Conservation (phyloP, 2,888 invertebrate species). For the Nomada flava region DNA sequence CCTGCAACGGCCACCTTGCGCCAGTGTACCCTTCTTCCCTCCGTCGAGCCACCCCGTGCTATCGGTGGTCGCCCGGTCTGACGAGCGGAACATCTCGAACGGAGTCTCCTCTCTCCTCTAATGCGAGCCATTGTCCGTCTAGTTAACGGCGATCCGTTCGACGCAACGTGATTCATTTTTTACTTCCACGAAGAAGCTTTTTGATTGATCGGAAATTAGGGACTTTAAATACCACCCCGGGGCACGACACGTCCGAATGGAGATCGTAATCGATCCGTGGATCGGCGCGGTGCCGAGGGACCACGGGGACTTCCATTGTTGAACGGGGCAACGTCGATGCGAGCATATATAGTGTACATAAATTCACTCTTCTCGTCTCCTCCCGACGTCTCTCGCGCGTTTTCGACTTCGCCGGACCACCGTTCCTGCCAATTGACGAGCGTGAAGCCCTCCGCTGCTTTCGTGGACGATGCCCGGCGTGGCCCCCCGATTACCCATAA, state of each 20-base stretch:
- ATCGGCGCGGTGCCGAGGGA: constrained; percentile 36
- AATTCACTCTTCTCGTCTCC: constrained; percentile 43
- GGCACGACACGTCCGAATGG: constrained; percentile 81
- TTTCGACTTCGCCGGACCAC: constrained; percentile 46
- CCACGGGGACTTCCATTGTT: constrained; percentile 33
- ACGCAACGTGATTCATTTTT: constrained; percentile 76
- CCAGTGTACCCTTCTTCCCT: constrained; percentile 40
- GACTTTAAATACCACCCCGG: constrained; percentile 80
- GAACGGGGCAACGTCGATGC: constrained; percentile 13
- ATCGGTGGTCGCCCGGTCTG: constrained; percentile 64
- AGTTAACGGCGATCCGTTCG: constrained; percentile 78
- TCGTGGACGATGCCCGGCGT: constrained; percentile 71
- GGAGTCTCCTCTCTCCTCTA: constrained; percentile 68
- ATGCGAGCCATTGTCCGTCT: constrained; percentile 80
- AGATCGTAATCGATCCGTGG: constrained; percentile 78
- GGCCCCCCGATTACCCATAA: constrained; percentile 78
- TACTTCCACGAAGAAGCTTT: constrained; percentile 76
- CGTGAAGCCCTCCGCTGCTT: constrained; percentile 52
- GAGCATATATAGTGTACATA: constrained; percentile 32
- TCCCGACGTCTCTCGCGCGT: constrained; percentile 32
- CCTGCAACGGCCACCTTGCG: constrained; percentile 46
- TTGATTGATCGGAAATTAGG: constrained; percentile 83
- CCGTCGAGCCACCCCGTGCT: constrained; percentile 47
- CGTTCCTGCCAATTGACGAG: constrained; percentile 62
- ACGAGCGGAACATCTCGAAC: constrained; percentile 66